phyloP scores from a whole-genome alignment of 2,888 invertebrate genomes.

The Baronia brevicornis region DNA sequence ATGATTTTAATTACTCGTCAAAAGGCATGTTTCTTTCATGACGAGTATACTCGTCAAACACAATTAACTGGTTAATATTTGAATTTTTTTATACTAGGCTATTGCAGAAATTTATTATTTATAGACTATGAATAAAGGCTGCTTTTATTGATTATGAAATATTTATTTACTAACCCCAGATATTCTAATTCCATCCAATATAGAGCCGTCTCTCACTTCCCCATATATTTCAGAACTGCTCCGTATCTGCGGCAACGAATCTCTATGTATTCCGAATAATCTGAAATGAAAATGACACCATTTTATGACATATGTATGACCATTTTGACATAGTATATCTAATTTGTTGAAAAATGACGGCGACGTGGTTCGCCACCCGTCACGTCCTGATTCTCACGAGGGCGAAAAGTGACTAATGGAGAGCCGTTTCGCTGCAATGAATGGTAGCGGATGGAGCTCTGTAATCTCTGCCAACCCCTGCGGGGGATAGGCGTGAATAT shows the following conservation, averaged over 20 bases:
- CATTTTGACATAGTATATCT: background rate
- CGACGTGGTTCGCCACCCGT: conserved; percentile 7
- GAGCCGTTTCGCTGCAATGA: no score
- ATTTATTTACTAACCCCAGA: conserved; percentile 49
- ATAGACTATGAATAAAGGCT: background rate
- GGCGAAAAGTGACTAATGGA: no score
- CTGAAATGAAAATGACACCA: conserved; percentile 50
- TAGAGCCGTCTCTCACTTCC: conserved; percentile 78
- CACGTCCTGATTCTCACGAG: no score
- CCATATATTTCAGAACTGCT: conserved; percentile 95
- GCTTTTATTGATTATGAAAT: conserved; percentile 2
- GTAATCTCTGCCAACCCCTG: no score
- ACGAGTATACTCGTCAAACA: no score
- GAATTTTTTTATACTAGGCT: conserved; percentile 6
- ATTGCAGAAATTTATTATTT: conserved; percentile 1
- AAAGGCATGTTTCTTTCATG: no score
- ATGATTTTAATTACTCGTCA: no score
- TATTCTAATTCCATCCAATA: conserved; percentile 78
- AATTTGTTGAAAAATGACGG: background rate
- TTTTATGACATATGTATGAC: background rate
- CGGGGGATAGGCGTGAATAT: no score
- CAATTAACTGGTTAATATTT: no score
- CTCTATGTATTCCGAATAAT: conserved; percentile 87
- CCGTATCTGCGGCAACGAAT: conserved; percentile 86
- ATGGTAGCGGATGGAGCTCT: no score